Percentiles rank a stretch among this genome's conserved stretches.
These are phyloP conservation scores for Alexandromys fortis DNA, from an alignment of 2,113 vertebrate genomes.

Conservation along the genomic window DNA sequence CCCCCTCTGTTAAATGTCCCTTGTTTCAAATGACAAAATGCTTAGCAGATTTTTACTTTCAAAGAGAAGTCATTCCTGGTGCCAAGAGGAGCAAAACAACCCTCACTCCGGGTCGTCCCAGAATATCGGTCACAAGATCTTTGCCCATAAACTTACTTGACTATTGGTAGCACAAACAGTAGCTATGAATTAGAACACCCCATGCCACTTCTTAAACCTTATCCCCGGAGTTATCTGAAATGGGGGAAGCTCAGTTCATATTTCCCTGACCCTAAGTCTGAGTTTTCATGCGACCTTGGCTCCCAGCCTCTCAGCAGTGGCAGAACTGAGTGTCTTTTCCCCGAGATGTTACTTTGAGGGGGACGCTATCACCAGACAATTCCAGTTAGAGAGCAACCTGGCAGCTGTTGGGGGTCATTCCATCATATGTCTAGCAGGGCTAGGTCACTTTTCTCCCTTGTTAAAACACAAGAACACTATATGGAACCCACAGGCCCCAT, in stretches of 20 bases:
- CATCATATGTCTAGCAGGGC: neutral
- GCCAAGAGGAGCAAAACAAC: accelerated
- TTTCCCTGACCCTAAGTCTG: no score
- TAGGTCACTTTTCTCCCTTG: neutral
- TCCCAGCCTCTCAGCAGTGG: neutral
- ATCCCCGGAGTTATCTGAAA: neutral
- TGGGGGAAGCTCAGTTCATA: accelerated
- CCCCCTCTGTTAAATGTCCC: neutral
- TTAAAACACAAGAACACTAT: neutral
- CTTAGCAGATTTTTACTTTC: neutral
- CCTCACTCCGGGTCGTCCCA: accelerated
- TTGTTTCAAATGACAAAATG: neutral
- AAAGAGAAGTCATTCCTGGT: neutral
- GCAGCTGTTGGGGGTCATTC: neutral
- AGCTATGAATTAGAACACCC: neutral
- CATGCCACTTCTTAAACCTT: neutral
- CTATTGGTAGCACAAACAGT: no score
- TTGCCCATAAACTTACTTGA: neutral
- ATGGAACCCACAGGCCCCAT: accelerated
- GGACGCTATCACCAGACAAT: neutral
- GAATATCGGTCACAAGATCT: neutral
- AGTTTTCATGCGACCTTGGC: neutral
- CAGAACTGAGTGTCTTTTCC: neutral
- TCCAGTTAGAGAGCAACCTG: neutral
- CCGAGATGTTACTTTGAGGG: accelerated